These are phyloP conservation scores for Orchesella cincta DNA, from an alignment of 1,140 invertebrate genomes.

Conservation along the genomic window DNA sequence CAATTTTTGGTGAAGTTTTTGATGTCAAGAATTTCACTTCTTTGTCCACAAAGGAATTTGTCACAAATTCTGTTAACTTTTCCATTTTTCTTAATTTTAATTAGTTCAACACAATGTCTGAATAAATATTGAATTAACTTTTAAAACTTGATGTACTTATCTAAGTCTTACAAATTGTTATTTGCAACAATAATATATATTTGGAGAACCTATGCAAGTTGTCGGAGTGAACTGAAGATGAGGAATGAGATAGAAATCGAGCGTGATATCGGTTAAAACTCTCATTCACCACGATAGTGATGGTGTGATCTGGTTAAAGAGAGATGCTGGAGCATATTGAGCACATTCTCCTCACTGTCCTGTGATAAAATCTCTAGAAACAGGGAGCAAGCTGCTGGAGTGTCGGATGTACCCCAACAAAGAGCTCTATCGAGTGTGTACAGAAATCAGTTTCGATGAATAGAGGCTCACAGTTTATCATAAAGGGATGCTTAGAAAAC, in stretches of 20 bases:
- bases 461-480: too few species aligned
- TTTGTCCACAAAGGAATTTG: conserved; percentile 49
- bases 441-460: too few species aligned
- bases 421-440: too few species aligned
- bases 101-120: not conserved
- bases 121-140: not conserved
- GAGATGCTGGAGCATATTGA: too few species aligned
- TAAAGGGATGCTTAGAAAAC: not conserved
- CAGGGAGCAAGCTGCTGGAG: too few species aligned
- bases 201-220: too few species aligned
- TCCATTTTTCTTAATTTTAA: conserved; percentile 45
- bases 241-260: conserved; percentile 1
- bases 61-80: conserved; percentile 50
- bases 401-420: too few species aligned
- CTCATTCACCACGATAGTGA: too few species aligned
- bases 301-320: too few species aligned
- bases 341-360: too few species aligned
- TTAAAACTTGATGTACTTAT: not conserved
- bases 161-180: not conserved
- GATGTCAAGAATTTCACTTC: conserved; percentile 33
- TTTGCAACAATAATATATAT: too few species aligned
- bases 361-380: too few species aligned
- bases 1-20: conserved; percentile 37
- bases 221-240: not conserved
- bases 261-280: not conserved